Base-by-base conservation (phyloP, 2,113 vertebrate species). In the Hassar affinis region DNA sequence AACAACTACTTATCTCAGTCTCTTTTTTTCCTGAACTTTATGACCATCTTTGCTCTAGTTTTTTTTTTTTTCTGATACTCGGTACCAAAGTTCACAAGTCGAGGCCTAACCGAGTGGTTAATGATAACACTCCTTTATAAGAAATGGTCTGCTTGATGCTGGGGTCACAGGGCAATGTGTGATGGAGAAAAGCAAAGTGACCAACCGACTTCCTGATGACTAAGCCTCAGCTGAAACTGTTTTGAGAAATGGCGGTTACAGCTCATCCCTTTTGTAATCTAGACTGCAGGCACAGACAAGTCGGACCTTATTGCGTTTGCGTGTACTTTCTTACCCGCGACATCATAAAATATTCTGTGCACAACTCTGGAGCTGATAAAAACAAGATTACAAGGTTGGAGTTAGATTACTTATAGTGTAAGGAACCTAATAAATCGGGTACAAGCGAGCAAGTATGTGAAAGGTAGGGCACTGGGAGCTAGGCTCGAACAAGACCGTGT, bases 31-130 rank as follows among this genome's bases (percentile, higher is more conserved):
- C 52, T 84, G 59, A 83, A 80, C 72, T 85, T 88, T 88, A 88
- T 81, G 75, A 79, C 83, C 62, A 68, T 79, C 86, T 79, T 78
- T 82, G 79, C 68, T 85, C 74, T 54, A 62, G 14, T 79, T 85
- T 52, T 72, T 69, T 51, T 17, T 4, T 1, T 4, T 6, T 6
- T 14, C 47, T 42, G 66, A 49, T 72, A 62, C 49, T 85, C 38
- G 5, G 81, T 86, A 81, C 61, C 87, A 88, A 88, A 88, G 87
- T 88, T 86, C 87, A 88, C 72, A 47, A 87, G 84, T 56, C 8
- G 38, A 84, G 38, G 9, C 25, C 57, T 64, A 78, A 68, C 64
- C 74, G 27, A 49, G 81, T 78, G 62, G 87, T 88, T 88, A 88
- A 88, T 86, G 78, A 88, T 88, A 88, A 88, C 54, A 81, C 78